Evolutionary conservation across 2,113 vertebrate genomes (phyloP).

Genomic region (Charadrius vociferus): DNA sequence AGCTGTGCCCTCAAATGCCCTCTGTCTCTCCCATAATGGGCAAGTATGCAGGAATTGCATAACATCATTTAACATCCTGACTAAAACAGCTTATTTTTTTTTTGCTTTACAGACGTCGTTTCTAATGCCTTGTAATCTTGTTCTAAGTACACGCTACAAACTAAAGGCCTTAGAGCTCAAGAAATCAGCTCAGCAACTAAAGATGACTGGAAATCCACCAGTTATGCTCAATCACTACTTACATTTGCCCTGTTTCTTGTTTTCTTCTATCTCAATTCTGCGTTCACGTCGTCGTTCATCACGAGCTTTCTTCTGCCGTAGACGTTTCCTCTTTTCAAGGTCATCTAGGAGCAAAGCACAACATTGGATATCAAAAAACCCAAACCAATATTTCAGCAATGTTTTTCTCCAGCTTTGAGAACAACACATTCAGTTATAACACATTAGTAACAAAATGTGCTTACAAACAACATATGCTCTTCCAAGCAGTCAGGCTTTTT

Average conservation of each 20-base stretch:
- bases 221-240: constrained; percentile 43
- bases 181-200: background rate
- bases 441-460: background rate
- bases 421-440: background rate
- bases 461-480: background rate
- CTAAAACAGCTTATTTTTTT: background rate
- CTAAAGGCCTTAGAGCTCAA: background rate
- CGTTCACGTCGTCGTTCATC: constrained; percentile 93
- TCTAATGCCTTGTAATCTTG: background rate
- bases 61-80: background rate
- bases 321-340: constrained; percentile 90
- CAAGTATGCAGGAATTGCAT: background rate
- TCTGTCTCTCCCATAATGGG: background rate
- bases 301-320: constrained; percentile 93
- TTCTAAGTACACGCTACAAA: background rate
- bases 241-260: constrained; percentile 97
- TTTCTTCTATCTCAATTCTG: constrained; percentile 96
- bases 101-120: background rate
- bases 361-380: background rate
- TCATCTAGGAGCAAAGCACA: constrained; percentile 80
- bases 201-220: background rate
- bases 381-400: background rate
- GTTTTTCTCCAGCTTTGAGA: background rate
- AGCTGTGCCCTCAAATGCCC: background rate
- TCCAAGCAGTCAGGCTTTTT: background rate